These are phyloP conservation scores for Actinernus sp. DNA, from an alignment of 92 coral and sea anemone species.

Conservation along the genomic window DNA sequence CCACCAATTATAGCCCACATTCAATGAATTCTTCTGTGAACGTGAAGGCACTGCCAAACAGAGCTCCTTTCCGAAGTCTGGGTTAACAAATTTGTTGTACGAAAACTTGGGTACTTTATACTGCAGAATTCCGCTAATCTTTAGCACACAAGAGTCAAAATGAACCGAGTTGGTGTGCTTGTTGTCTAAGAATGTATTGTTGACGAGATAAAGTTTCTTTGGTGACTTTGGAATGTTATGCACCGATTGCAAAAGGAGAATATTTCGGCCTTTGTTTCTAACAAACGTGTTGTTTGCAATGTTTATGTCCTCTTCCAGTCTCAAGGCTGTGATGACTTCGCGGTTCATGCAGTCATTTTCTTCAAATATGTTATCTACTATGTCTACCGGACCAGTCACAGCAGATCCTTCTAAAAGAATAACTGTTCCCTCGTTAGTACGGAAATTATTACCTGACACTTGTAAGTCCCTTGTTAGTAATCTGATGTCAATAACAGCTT, in stretches of 20 bases:
- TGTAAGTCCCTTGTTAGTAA: not conserved
- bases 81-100: conserved; percentile 48
- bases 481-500: conserved; percentile 15
- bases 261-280: conserved; percentile 22
- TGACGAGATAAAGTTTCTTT: conserved; percentile 3
- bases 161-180: not conserved
- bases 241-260: conserved; percentile 20
- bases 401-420: conserved; percentile 22
- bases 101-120: conserved; percentile 10
- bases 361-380: conserved; percentile 33
- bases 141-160: conserved; percentile 2
- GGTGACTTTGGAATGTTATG: not conserved
- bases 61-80: conserved; percentile 31
- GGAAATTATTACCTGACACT: conserved; percentile 23
- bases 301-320: conserved; percentile 6
- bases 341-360: conserved; percentile 17
- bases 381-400: not conserved
- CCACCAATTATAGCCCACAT: conserved; percentile 75
- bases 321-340: conserved; percentile 36
- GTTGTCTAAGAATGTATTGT: conserved; percentile 47
- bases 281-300: conserved; percentile 41
- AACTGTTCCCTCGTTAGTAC: conserved; percentile 18
- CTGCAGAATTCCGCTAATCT: conserved; percentile 31
- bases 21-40: conserved; percentile 10
- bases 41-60: conserved; percentile 23